phyloP scores from a whole-genome alignment of 2,113 vertebrate species.

The Xiphias gladius region DNA sequence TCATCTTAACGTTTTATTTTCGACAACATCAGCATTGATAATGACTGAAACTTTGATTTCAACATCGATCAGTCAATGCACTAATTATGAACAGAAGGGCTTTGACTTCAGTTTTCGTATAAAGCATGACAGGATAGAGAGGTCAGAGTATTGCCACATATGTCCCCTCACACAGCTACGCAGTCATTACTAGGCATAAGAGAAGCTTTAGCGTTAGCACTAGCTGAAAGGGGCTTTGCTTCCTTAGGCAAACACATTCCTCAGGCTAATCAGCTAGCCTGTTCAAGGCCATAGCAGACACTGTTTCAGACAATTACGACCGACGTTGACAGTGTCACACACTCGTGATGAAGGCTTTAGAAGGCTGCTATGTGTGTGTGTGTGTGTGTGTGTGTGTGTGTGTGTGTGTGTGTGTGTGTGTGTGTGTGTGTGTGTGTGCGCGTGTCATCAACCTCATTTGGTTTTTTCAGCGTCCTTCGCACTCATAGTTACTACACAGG shows the following conservation, averaged over 20 bases:
- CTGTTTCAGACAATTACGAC: constrained; percentile 70
- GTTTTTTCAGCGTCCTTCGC: constrained; percentile 17
- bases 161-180: constrained; percentile 15
- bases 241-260: constrained; percentile 81
- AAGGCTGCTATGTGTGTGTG: constrained; percentile 21
- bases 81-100: constrained; percentile 2
- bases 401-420: constrained; percentile 8
- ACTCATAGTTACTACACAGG: not conserved
- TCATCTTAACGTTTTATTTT: not conserved
- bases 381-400: constrained; percentile 10
- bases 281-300: constrained; percentile 69
- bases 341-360: constrained; percentile 59
- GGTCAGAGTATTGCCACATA: constrained; percentile 25
- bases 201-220: constrained; percentile 69
- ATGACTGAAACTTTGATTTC: not conserved
- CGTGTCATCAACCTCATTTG: too few relatives aligned
- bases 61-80: not conserved
- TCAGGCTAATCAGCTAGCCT: constrained; percentile 71
- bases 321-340: constrained; percentile 68
- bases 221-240: constrained; percentile 65
- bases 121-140: constrained; percentile 19
- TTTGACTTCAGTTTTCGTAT: not conserved
- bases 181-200: constrained; percentile 60
- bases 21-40: not conserved
- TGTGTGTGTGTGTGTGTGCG: constrained; percentile 23